Base-by-base conservation (phyloP, 2,888 invertebrate genomes). In the Drosophila prostipennis region DNA sequence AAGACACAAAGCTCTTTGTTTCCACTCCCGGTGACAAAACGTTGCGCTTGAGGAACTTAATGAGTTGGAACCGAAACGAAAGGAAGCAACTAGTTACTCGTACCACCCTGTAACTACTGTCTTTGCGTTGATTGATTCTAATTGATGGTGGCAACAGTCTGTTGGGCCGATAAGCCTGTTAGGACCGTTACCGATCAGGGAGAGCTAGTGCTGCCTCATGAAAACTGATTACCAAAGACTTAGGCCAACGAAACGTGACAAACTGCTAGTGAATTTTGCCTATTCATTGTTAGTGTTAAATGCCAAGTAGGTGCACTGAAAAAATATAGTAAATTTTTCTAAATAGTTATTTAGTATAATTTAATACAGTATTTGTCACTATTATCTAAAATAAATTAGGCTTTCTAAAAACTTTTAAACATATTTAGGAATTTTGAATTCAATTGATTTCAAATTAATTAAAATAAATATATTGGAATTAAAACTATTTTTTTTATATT, bases 171-270 rank as follows among this genome's bases (percentile, higher is more conserved):
- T 70, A 77, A 77, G 79, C 81, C 71, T 46, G 56, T 84, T 71
- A 80, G 48, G 69, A 68, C 72, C 80, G 80, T 80, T 72, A 75
- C 59, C 51, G 54, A 48, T 67, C 40, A 19, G 13, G 4, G 13
- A 34, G n/a, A 51, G 42, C 60, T 58, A 55, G 37, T 72, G 75
- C 80, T 70, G 67, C 48, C 72, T 74, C 79, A 76, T 67, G 69
- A 76, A 78, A 80, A 81, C 79, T 76, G 81, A 84, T 67, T 51
- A 55, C 40, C 52, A 14, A 45, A 23, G n/a, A 23, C 36, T n/a
- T 10, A 8, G 26, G 13, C 26, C 51, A 81, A 76, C 64, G 57
- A 73, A 82, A 86, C 82, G 86, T 82, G 86, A 83, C 82, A 86
- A 82, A 75, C 56, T 64, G 42, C 55, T 53, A 53, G 54, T 36